These are phyloP conservation scores for Hemiscyllium ocellatum DNA, from an alignment of 2,113 vertebrate genomes.

Conservation along the genomic window DNA sequence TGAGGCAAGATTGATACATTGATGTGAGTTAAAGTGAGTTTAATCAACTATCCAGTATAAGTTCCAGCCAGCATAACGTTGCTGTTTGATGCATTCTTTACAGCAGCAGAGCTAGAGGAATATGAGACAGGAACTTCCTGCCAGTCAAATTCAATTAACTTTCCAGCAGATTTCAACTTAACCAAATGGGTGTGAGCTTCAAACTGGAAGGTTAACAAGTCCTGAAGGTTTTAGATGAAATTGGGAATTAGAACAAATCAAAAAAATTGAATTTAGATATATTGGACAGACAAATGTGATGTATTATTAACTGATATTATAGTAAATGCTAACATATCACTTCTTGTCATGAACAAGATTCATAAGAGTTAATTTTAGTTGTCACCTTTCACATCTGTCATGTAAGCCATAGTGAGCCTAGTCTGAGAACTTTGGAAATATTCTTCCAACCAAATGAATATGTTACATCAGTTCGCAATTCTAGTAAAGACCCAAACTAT, in stretches of 20 bases:
- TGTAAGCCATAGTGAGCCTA: neutral
- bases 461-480: neutral
- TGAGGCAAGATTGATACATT: neutral
- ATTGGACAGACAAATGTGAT: neutral
- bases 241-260: neutral
- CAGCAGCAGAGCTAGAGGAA: neutral
- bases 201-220: neutral
- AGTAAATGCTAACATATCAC: neutral
- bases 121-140: neutral
- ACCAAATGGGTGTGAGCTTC: neutral
- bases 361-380: neutral
- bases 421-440: neutral
- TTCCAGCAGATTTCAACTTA: neutral
- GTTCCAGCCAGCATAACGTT: neutral
- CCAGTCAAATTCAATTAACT: neutral
- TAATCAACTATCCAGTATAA: neutral
- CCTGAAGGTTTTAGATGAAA: neutral
- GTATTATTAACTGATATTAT: neutral
- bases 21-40: neutral
- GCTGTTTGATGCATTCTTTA: neutral
- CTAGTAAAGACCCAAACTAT: neutral
- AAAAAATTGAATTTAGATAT: neutral
- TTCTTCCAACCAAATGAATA: neutral
- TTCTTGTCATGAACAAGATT: neutral
- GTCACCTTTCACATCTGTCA: neutral